A percentile compares a stretch with the other conserved stretches of the same genome.
Evolutionary conservation across 2,888 invertebrate genomes (phyloP).

Genomic region (Eupelmus urozonus): DNA sequence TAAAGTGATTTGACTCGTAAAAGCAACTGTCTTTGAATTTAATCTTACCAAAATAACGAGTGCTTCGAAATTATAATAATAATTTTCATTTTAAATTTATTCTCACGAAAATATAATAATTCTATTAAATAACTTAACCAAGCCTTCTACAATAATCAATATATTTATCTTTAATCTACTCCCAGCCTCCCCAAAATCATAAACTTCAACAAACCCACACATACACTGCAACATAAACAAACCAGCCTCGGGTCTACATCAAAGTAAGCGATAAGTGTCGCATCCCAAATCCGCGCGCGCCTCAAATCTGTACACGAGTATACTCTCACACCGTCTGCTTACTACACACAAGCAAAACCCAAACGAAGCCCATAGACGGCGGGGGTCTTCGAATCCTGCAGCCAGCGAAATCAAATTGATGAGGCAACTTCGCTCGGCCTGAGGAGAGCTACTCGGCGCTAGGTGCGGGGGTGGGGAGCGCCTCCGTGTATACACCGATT

Average conservation of each 20-base stretch:
- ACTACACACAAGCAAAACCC: constrained; percentile 37
- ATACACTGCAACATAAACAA: not conserved
- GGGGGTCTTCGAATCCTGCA: not conserved
- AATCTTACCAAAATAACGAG: not conserved
- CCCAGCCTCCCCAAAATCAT: too few relatives aligned
- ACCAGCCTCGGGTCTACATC: not conserved
- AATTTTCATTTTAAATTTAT: not conserved
- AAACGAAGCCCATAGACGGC: constrained; percentile 27
- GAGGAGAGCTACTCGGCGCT: constrained; percentile 18
- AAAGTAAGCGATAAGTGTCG: constrained; percentile 40
- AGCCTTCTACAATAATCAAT: too few relatives aligned
- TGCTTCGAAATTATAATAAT: not conserved
- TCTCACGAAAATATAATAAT: not conserved
- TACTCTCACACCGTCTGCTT: not conserved
- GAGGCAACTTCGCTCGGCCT: constrained; percentile 49
- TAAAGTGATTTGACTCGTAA: too few relatives aligned
- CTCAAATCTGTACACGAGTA: constrained; percentile 1
- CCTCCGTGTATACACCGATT: constrained; percentile 21
- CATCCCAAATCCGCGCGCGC: not conserved
- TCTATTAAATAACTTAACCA: not conserved
- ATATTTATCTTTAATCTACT: too few relatives aligned
- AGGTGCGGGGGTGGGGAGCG: not conserved
- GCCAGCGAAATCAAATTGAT: constrained; percentile 54
- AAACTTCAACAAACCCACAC: not conserved
- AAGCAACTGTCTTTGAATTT: too few relatives aligned